These are phyloP conservation scores for Pheucticus melanocephalus DNA, from an alignment of 2,113 vertebrate genomes.

Conservation along the genomic window DNA sequence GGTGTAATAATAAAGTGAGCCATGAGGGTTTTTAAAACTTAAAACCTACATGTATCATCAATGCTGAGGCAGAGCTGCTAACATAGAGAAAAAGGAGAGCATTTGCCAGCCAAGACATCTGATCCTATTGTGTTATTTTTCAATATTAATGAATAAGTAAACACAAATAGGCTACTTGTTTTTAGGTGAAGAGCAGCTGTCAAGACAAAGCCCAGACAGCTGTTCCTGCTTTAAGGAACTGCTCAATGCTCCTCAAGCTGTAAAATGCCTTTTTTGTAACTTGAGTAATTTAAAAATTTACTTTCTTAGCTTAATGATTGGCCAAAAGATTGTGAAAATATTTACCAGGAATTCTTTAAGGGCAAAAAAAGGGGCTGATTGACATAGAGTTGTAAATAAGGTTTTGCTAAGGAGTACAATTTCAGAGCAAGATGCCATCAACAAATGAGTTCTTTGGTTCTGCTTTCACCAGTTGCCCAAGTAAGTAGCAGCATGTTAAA, in stretches of 20 bases:
- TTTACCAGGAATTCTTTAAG: background rate
- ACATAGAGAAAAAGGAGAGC: background rate
- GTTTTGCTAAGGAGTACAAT: background rate
- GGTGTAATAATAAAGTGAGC: background rate
- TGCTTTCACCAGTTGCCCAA: background rate
- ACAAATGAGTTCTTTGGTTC: background rate
- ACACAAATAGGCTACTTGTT: slow-evolving; percentile 9
- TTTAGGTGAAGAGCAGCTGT: slow-evolving; percentile 2
- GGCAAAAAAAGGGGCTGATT: background rate
- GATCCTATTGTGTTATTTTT: slow-evolving; percentile 17
- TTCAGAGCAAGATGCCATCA: background rate
- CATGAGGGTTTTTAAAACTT: background rate
- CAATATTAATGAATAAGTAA: slow-evolving; percentile 38
- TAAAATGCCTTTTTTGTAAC: background rate
- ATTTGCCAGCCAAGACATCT: background rate
- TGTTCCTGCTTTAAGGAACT: background rate
- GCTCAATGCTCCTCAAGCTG: background rate
- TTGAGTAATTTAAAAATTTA: background rate
- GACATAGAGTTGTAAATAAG: background rate
- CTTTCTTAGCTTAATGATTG: background rate
- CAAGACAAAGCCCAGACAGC: background rate
- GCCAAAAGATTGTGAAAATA: background rate
- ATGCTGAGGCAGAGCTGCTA: background rate
- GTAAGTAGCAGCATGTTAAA: background rate
- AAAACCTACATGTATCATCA: background rate